Percentiles rank a stretch among this genome's conserved stretches.
phyloP scores from a whole-genome alignment of 1,140 invertebrate genomes.

The Pentalonia nigronervosa region DNA sequence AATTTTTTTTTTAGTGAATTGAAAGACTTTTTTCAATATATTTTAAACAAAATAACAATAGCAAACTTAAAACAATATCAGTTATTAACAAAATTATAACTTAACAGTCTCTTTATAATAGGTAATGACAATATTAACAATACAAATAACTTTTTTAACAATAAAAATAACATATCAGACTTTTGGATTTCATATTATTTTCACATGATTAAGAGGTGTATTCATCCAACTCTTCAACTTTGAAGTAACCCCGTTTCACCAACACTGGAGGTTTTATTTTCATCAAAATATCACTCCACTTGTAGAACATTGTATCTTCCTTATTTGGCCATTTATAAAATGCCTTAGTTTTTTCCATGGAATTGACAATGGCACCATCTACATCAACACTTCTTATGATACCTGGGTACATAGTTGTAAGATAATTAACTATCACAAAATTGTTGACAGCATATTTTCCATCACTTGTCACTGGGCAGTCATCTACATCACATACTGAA shows the following conservation, averaged over 20 bases:
- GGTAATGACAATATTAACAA: no score
- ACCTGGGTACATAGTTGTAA: neutral
- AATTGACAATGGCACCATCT: slow-evolving; percentile 17
- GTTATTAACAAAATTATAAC: neutral
- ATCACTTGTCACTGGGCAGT: neutral
- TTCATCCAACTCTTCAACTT: slow-evolving; percentile 27
- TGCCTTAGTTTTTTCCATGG: slow-evolving; percentile 18
- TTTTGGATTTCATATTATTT: neutral
- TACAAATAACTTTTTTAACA: neutral
- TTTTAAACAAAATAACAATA: neutral
- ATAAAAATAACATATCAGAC: neutral
- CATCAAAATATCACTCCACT: neutral
- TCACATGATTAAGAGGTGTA: slow-evolving; percentile 22
- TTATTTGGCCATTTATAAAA: slow-evolving; percentile 27
- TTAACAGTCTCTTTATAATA: neutral
- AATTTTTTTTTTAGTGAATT: neutral
- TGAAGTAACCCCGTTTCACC: slow-evolving; percentile 20
- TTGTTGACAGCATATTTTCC: neutral
- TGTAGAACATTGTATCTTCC: slow-evolving; percentile 24
- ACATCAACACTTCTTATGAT: neutral
- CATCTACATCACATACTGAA: neutral
- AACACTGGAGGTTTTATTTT: slow-evolving; percentile 26
- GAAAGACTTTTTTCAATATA: neutral
- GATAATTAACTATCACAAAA: neutral
- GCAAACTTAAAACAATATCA: neutral